phyloP scores from a whole-genome alignment of 1,140 invertebrate genomes.

The Gonatopus flavifemur region DNA sequence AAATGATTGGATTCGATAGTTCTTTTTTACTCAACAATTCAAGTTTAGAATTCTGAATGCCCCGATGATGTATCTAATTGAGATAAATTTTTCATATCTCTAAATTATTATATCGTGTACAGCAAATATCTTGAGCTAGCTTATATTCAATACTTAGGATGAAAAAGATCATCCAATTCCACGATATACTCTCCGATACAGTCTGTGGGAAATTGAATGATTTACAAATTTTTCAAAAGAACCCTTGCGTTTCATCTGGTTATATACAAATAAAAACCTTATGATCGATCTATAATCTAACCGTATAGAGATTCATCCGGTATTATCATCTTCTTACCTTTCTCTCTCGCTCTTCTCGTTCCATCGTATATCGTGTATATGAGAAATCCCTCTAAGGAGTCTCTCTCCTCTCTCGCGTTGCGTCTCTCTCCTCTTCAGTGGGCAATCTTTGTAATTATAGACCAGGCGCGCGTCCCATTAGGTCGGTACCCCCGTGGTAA shows the following conservation, averaged over 20 bases:
- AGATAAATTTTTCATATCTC: too few relatives aligned
- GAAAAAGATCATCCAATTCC: too few relatives aligned
- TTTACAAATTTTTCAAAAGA: too few relatives aligned
- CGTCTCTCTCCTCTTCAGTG: constrained; percentile 24
- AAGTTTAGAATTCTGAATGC: too few relatives aligned
- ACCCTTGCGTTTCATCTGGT: not conserved
- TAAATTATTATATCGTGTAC: too few relatives aligned
- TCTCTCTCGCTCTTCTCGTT: not conserved
- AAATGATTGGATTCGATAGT: too few relatives aligned
- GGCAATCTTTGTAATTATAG: constrained; percentile 60
- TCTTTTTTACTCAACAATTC: too few relatives aligned
- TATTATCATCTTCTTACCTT: not conserved
- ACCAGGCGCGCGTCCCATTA: constrained; percentile 54
- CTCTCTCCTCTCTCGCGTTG: constrained; percentile 27
- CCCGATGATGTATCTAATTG: too few relatives aligned
- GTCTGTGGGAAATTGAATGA: too few relatives aligned
- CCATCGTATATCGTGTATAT: not conserved
- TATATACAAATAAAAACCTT: constrained; percentile 24
- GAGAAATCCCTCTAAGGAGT: constrained; percentile 9
- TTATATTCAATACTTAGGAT: too few relatives aligned
- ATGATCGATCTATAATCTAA: constrained; percentile 31
- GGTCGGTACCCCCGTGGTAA: constrained; percentile 30
- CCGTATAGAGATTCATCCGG: constrained; percentile 1
- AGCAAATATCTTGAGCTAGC: too few relatives aligned
- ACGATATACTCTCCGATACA: too few relatives aligned